Conservation (phyloP, 2,797 vertebrate species). For the Helostoma temminkii region DNA sequence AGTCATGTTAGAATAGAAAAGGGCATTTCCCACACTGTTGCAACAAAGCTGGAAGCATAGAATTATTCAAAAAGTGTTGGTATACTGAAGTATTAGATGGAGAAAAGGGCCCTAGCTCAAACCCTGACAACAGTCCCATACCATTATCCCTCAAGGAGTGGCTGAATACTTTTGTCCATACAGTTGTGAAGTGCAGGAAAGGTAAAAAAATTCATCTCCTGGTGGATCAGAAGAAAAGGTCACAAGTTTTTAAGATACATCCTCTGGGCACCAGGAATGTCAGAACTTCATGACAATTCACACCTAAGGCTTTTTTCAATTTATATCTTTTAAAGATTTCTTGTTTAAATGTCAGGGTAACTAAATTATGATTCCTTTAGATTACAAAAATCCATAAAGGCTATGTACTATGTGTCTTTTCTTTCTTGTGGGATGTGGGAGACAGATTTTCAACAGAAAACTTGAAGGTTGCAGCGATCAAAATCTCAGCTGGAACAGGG, state of each 20-base stretch:
- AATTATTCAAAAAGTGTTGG: too few relatives aligned
- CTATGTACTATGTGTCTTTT: not conserved
- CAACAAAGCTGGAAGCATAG: too few relatives aligned
- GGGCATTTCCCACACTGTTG: too few relatives aligned
- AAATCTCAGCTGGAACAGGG: constrained; percentile 32
- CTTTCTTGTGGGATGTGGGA: constrained; percentile 10
- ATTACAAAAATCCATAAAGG: constrained; percentile 25
- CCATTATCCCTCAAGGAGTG: too few relatives aligned
- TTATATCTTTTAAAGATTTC: constrained; percentile 8
- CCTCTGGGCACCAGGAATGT: too few relatives aligned
- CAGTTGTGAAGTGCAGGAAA: not conserved
- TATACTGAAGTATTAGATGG: too few relatives aligned
- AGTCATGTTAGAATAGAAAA: too few relatives aligned
- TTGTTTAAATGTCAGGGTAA: constrained; percentile 18
- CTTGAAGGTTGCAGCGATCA: constrained; percentile 37
- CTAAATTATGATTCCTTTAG: constrained; percentile 20
- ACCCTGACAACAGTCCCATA: too few relatives aligned
- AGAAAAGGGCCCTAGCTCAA: too few relatives aligned
- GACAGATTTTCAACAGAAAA: constrained; percentile 39
- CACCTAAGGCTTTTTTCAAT: constrained; percentile 7
- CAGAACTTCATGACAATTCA: not conserved
- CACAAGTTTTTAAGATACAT: not conserved
- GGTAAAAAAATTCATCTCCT: not conserved
- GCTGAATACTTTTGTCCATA: too few relatives aligned
- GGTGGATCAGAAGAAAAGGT: not conserved